phyloP scores from a whole-genome alignment of 1,140 invertebrate genomes.

The Bursaphelenchus mucronatus region DNA sequence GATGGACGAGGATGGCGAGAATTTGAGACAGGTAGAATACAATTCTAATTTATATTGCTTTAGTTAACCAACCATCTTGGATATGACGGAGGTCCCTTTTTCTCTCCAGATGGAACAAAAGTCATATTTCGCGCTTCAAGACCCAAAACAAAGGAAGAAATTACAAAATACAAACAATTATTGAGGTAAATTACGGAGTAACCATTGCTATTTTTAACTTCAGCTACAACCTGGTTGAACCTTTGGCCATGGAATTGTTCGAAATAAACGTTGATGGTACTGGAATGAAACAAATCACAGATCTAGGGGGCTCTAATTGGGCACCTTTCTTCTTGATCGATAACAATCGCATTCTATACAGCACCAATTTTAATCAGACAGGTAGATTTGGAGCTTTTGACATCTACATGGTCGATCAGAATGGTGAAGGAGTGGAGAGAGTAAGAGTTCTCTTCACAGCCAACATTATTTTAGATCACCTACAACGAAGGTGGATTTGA shows the following conservation, averaged over 20 bases:
- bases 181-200: constrained; percentile 28
- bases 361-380: constrained; percentile 39
- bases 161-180: constrained; percentile 37
- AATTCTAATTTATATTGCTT: constrained; percentile 1
- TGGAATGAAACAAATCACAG: constrained; percentile 26
- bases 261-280: constrained; percentile 35
- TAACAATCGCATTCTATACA: constrained; percentile 35
- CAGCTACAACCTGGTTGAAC: constrained; percentile 36
- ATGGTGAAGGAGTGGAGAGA: constrained; percentile 32
- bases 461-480: constrained; percentile 29
- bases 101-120: constrained; percentile 38
- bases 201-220: constrained; percentile 6
- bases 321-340: constrained; percentile 37
- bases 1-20: constrained; percentile 29
- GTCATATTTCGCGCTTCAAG: constrained; percentile 35
- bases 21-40: constrained; percentile 21
- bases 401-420: constrained; percentile 30
- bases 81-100: constrained; percentile 41
- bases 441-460: constrained; percentile 1
- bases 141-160: constrained; percentile 31
- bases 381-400: constrained; percentile 36
- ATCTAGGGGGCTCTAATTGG: constrained; percentile 39
- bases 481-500: constrained; percentile 33
- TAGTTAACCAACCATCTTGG: constrained; percentile 22
- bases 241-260: constrained; percentile 39